Conservation (phyloP, 2,797 vertebrate genomes). For the Parauchenoglanis punctatus region DNA sequence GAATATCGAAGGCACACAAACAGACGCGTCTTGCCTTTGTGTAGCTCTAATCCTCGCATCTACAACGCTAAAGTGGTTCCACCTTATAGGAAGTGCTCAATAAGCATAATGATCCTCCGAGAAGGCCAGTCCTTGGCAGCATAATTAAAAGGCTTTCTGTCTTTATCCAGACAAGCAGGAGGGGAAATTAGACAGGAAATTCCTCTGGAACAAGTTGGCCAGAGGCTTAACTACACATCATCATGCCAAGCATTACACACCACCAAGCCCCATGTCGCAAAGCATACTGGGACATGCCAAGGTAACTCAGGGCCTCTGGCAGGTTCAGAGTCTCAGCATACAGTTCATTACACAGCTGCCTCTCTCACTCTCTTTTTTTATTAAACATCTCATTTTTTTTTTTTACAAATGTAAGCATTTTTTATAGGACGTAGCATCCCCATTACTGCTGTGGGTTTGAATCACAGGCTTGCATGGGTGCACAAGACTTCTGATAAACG, state of each 20-base stretch:
- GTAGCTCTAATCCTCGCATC: constrained; percentile 51
- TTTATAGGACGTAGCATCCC: background rate
- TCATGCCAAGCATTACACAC: constrained; percentile 67
- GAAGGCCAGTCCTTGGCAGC: constrained; percentile 70
- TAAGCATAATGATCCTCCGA: constrained; percentile 80
- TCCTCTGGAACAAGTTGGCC: constrained; percentile 77
- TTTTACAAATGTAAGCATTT: background rate
- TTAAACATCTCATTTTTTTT: background rate
- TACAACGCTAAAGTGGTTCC: constrained; percentile 62
- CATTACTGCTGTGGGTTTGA: background rate
- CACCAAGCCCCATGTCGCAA: constrained; percentile 53
- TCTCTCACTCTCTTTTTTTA: background rate
- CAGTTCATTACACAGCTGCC: constrained; percentile 17
- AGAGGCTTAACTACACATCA: constrained; percentile 72
- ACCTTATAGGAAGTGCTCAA: constrained; percentile 81
- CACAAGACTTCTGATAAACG: background rate
- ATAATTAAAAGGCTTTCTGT: constrained; percentile 81
- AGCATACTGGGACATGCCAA: constrained; percentile 56
- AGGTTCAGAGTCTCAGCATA: constrained; percentile 22
- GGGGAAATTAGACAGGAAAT: constrained; percentile 82
- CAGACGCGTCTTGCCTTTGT: constrained; percentile 40
- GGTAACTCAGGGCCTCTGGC: constrained; percentile 56
- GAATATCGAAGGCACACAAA: constrained; percentile 34
- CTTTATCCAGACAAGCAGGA: constrained; percentile 59
- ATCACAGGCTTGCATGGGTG: background rate